phyloP scores from a whole-genome alignment of 2,113 vertebrate species.

The Prionailurus viverrinus region DNA sequence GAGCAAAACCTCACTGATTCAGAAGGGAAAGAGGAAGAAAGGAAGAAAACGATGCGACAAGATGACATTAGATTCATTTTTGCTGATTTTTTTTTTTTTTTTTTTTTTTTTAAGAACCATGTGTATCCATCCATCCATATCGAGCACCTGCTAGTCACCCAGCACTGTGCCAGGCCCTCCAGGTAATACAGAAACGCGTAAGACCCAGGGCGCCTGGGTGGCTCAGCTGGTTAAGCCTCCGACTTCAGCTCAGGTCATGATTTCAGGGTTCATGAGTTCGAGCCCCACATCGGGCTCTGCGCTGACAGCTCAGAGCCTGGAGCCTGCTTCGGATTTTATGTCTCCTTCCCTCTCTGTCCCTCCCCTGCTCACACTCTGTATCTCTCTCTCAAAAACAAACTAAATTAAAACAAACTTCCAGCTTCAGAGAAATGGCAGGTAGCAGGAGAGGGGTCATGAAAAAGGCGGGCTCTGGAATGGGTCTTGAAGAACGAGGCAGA shows the following conservation, averaged over 20 bases:
- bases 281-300: too few species aligned
- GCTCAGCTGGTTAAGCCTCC: too few species aligned
- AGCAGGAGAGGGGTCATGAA: neutral
- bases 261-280: too few species aligned
- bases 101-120: neutral
- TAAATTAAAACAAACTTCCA: neutral
- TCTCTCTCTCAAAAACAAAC: too few species aligned
- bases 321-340: too few species aligned
- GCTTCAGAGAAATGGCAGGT: neutral
- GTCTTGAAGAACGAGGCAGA: neutral
- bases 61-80: neutral
- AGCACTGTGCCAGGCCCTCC: neutral
- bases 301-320: too few species aligned
- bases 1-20: neutral
- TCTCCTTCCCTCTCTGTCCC: too few species aligned
- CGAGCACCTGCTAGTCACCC: neutral
- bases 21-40: neutral
- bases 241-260: too few species aligned
- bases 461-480: neutral
- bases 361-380: too few species aligned
- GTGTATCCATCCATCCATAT: neutral
- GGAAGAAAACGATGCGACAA: neutral
- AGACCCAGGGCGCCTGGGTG: neutral
- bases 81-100: too few species aligned
- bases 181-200: neutral